Percentiles rank a stretch among this genome's conserved stretches.
Evolutionary conservation across 2,888 invertebrate species (phyloP).

Genomic region (Halocaridina rubra): DNA sequence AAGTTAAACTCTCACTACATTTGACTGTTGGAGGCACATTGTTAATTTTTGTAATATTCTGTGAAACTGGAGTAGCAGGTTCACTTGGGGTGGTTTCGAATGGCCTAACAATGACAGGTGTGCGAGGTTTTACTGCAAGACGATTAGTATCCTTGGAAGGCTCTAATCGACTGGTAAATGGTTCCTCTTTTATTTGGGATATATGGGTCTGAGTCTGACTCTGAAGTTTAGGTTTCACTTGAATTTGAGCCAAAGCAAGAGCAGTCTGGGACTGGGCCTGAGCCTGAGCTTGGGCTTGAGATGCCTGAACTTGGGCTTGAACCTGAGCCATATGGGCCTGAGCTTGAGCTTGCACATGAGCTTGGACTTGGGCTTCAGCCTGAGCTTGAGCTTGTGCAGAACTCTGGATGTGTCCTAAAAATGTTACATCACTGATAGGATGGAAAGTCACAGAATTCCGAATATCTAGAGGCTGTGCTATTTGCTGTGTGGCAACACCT

Average conservation of each 20-base stretch:
- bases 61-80: background rate
- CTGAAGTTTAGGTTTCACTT: constrained; percentile 11
- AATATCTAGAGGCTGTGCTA: constrained; percentile 43
- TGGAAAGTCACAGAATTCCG: constrained; percentile 40
- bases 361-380: background rate
- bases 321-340: background rate
- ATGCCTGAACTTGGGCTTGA: background rate
- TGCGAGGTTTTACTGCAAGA: constrained; percentile 40
- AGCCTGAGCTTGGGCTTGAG: background rate
- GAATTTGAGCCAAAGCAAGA: background rate
- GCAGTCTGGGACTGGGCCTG: background rate
- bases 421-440: constrained; percentile 47
- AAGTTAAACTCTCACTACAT: constrained; percentile 9
- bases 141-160: constrained; percentile 22
- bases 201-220: constrained; percentile 25
- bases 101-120: constrained; percentile 56
- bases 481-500: constrained; percentile 55
- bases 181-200: constrained; percentile 30
- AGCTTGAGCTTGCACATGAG: constrained; percentile 1
- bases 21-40: constrained; percentile 21
- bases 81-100: constrained; percentile 54
- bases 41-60: constrained; percentile 20
- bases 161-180: constrained; percentile 18
- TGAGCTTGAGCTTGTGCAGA: constrained; percentile 15
- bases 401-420: constrained; percentile 43